Conservation (phyloP, 2,797 vertebrate genomes). For the Myotis pilosus region DNA sequence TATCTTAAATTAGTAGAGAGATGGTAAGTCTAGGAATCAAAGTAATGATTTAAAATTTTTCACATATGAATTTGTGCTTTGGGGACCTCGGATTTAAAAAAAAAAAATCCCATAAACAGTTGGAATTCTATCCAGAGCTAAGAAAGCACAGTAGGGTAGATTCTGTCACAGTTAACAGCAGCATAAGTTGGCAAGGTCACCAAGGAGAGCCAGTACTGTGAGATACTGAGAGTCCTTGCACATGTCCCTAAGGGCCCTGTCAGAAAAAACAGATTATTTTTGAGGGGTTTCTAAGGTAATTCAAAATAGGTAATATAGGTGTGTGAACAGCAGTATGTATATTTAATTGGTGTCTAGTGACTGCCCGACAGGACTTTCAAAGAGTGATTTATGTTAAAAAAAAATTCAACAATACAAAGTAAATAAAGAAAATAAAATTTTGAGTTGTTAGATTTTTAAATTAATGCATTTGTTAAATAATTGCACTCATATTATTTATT, state of each 20-base stretch:
- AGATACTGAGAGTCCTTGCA: neutral
- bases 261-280: neutral
- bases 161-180: neutral
- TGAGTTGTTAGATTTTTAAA: neutral
- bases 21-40: neutral
- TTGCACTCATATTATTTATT: neutral
- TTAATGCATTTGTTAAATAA: conserved; percentile 29
- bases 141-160: neutral
- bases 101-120: neutral
- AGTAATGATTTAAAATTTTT: neutral
- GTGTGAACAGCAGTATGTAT: neutral
- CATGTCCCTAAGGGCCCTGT: neutral
- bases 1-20: neutral
- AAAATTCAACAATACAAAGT: neutral
- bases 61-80: neutral
- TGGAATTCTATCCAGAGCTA: neutral
- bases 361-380: neutral
- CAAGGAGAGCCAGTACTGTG: neutral
- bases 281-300: neutral
- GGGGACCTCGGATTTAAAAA: neutral
- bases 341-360: neutral
- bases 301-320: neutral
- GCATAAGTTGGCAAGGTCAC: neutral
- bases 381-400: neutral
- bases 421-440: conserved; percentile 28